Evolutionary conservation across 1,140 invertebrate genomes (phyloP).

Genomic region (Whitmania pigra): DNA sequence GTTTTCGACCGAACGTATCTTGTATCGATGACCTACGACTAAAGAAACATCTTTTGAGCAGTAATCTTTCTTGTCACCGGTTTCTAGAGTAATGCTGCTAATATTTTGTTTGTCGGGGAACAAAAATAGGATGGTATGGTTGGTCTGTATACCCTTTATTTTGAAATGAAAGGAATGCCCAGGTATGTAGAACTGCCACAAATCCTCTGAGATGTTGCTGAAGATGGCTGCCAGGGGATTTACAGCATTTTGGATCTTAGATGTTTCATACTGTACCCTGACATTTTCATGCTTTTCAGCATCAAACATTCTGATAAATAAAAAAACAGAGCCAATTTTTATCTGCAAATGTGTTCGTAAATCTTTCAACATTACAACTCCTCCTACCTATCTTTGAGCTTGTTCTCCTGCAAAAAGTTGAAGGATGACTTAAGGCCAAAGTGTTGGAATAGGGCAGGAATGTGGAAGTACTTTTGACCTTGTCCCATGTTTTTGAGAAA

Average conservation of each 20-base stretch:
- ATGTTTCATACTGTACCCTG: background rate
- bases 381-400: constrained; percentile 22
- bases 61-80: too few relatives aligned
- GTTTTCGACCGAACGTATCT: too few relatives aligned
- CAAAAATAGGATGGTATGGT: too few relatives aligned
- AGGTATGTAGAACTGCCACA: too few relatives aligned
- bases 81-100: too few relatives aligned
- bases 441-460: constrained; percentile 37
- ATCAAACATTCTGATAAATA: background rate
- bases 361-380: background rate
- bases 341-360: too few relatives aligned
- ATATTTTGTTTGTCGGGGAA: too few relatives aligned
- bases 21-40: too few relatives aligned
- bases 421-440: constrained; percentile 37
- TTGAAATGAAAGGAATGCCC: too few relatives aligned
- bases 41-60: too few relatives aligned
- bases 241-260: background rate
- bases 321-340: too few relatives aligned
- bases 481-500: constrained; percentile 29
- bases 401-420: constrained; percentile 20
- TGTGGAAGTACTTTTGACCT: constrained; percentile 24
- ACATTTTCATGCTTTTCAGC: background rate
- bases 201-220: background rate
- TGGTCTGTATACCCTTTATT: too few relatives aligned
- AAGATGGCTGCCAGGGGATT: constrained; percentile 6